A percentile compares a stretch with the other conserved stretches of the same genome.
These are phyloP conservation scores for Tholera decimalis DNA, from an alignment of 2,888 invertebrate genomes.

Conservation along the genomic window DNA sequence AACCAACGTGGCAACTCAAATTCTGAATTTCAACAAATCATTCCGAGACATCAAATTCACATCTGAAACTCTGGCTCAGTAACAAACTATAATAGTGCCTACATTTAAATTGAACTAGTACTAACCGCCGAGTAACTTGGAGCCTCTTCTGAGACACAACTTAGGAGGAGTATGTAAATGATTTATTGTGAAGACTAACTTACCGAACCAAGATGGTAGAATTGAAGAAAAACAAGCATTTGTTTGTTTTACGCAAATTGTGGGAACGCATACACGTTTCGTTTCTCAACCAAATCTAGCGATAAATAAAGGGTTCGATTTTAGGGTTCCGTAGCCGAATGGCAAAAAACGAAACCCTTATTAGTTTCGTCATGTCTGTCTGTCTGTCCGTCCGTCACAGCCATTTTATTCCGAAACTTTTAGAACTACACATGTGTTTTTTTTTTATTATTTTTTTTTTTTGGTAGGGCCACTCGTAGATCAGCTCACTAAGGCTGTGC, in stretches of 20 bases:
- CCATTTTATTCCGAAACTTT: too few species aligned
- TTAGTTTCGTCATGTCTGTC: too few species aligned
- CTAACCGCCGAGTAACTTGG: constrained; percentile 37
- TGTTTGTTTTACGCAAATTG: constrained; percentile 40
- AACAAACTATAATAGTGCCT: constrained; percentile 31
- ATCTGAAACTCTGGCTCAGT: constrained; percentile 38
- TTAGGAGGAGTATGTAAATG: constrained; percentile 53
- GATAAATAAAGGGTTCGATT: constrained; percentile 22
- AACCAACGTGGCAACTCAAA: constrained; percentile 6
- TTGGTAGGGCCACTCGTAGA: too few species aligned
- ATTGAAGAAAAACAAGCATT: constrained; percentile 49
- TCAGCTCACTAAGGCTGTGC: too few species aligned
- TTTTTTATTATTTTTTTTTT: too few species aligned
- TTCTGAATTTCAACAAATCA: constrained; percentile 14
- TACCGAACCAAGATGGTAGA: constrained; percentile 28
- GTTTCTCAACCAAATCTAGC: background rate
- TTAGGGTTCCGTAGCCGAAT: too few species aligned
- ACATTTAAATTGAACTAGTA: constrained; percentile 41
- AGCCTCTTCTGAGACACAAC: constrained; percentile 41
- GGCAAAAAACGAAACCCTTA: too few species aligned
- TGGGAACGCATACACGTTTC: constrained; percentile 27
- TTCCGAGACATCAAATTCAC: constrained; percentile 26
- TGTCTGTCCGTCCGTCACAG: too few species aligned
- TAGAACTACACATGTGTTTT: too few species aligned
- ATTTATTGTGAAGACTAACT: constrained; percentile 54